These are phyloP conservation scores for Holothuria glaberrima DNA, from an alignment of 35 echinoderm and acorn worm species.

Conservation along the genomic window DNA sequence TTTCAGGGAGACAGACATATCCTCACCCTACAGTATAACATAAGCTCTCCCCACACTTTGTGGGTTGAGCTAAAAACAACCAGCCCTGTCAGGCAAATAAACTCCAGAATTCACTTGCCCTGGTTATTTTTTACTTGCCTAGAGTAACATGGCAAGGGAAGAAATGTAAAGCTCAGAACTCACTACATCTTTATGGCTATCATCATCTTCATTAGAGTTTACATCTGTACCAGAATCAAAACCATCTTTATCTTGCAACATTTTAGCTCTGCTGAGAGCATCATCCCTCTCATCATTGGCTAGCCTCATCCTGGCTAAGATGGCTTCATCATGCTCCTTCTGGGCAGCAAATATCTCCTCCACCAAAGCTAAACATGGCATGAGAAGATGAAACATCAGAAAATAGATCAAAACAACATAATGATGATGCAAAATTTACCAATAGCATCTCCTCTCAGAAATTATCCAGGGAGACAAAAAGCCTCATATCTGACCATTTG, in stretches of 20 bases:
- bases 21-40: too few species aligned
- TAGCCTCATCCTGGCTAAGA: slow-evolving; percentile 81
- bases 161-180: background rate
- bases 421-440: too few species aligned
- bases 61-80: background rate
- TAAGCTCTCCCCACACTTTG: too few species aligned
- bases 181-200: slow-evolving; percentile 43
- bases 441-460: too few species aligned
- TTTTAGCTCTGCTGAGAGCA: slow-evolving; percentile 69
- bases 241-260: slow-evolving; percentile 68
- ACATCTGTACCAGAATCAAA: slow-evolving; percentile 95
- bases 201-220: slow-evolving; percentile 75
- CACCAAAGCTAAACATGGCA: slow-evolving; percentile 68
- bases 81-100: too few species aligned
- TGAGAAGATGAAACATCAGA: background rate
- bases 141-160: too few species aligned
- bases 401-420: too few species aligned
- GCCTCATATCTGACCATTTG: too few species aligned
- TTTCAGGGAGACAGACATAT: too few species aligned
- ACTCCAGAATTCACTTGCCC: too few species aligned
- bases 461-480: too few species aligned
- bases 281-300: slow-evolving; percentile 99
- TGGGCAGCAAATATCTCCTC: slow-evolving; percentile 94
- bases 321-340: slow-evolving; percentile 85
- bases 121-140: too few species aligned